Evolutionary conservation across 2,888 invertebrate genomes (phyloP).

Genomic region (Suillia variegata): DNA sequence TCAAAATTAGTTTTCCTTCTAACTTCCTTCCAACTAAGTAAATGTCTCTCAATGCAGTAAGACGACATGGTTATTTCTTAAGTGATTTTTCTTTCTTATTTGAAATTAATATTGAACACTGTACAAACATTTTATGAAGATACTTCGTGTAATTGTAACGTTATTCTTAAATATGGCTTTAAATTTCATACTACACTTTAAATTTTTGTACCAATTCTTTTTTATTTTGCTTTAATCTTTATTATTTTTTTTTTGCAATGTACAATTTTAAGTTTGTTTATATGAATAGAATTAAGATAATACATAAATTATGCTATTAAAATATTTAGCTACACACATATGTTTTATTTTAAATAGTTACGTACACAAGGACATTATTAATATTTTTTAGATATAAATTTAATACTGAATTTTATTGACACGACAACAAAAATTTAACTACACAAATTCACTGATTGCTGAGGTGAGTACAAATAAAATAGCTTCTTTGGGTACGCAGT

Average conservation of each 20-base stretch:
- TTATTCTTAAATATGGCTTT: background rate
- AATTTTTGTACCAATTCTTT: background rate
- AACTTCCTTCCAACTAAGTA: background rate
- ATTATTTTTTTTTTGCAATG: slow-evolving; percentile 14
- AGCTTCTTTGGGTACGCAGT: too few relatives aligned
- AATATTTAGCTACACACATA: too few relatives aligned
- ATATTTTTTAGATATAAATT: too few relatives aligned
- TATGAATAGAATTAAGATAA: slow-evolving; percentile 1
- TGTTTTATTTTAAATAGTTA: too few relatives aligned
- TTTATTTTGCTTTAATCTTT: slow-evolving; percentile 15
- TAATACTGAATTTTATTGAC: too few relatives aligned
- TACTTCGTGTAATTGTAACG: too few relatives aligned
- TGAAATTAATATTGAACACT: background rate
- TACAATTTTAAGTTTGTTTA: slow-evolving; percentile 8
- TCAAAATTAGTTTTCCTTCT: background rate
- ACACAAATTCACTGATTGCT: too few relatives aligned
- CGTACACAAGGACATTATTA: too few relatives aligned
- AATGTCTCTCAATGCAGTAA: background rate
- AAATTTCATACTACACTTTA: background rate
- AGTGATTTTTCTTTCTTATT: background rate
- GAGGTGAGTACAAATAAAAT: too few relatives aligned
- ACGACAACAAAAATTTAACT: too few relatives aligned
- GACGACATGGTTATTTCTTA: background rate
- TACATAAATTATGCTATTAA: slow-evolving; percentile 13
- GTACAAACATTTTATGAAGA: background rate